Evolutionary conservation across 2,888 invertebrate species (phyloP), one percentile per base, ranked within the genome.

Genomic region (Hipparchia semele): DNA sequence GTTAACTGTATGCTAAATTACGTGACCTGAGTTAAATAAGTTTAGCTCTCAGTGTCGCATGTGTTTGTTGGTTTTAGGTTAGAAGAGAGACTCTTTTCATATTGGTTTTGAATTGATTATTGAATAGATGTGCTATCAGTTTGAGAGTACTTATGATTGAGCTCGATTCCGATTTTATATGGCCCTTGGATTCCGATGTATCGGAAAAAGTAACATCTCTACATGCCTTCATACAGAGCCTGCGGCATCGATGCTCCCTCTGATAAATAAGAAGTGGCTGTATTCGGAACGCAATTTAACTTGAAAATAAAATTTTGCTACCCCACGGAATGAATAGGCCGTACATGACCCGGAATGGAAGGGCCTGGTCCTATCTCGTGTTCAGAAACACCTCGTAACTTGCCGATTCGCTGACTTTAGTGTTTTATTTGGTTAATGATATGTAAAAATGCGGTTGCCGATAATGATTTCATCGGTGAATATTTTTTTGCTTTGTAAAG

Each of bases 241-340:
- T 76, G 75, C 79, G 85, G 88, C 89, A 83, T 84, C 87, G 81
- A 86, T 85, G 85, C 80, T 84, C 83, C 86, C 88, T 69, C 87
- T 84, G 84, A 89, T 87, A 88, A 89, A 89, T 90, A 89, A 90
- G 86, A 89, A 88, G 86, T 87, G 87, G 85, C 86, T 86, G 87
- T 88, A 86, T 87, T 84, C 87, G 83, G 84, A 92, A 91, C 89
- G 90, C 91, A 90, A 92, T 93, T 92, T 92, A 90, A 92, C 88
- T 91, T 88, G 87, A 90, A 92, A 60, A 92, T 92, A 92, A 92
- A 92, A 91, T 91, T 91, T 90, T 87, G 88, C 84, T 89, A 88
- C 89, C 91, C 90, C 84, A 83, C 86, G 81, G 87, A 84, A 84
- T 86, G 88, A 88, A 90, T 88, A 84, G 85, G 84, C 80, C 82